Conservation (phyloP, 2,888 invertebrate genomes). For the Frankliniella intonsa region DNA sequence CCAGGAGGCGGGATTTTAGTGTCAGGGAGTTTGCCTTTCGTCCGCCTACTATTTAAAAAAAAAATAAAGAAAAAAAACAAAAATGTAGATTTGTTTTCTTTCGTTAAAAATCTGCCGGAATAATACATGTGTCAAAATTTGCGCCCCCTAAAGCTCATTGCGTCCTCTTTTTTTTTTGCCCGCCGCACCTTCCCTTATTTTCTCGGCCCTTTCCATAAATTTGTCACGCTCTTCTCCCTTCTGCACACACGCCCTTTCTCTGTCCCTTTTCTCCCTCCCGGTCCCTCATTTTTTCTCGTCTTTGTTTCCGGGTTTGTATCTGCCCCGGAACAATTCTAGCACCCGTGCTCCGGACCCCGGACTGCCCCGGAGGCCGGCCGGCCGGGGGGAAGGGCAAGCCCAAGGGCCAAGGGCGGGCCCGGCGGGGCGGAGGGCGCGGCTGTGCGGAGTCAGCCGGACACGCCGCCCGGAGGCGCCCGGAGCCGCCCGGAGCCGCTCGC, state of each 20-base stretch:
- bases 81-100: no score
- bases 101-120: no score
- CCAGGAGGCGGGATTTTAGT: no score
- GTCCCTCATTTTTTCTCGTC: not conserved
- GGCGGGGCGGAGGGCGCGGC: not conserved
- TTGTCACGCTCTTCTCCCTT: not conserved
- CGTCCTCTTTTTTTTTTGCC: not conserved
- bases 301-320: slow-evolving; percentile 19
- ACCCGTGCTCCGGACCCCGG: not conserved
- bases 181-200: not conserved
- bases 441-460: no score
- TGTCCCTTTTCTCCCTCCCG: not conserved
- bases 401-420: not conserved
- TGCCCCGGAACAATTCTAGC: slow-evolving; percentile 12
- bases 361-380: no score
- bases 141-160: not conserved
- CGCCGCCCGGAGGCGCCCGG: no score
- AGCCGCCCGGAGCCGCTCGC: no score
- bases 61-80: no score
- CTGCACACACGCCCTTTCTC: not conserved
- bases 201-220: not conserved
- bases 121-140: no score
- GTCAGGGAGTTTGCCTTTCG: no score
- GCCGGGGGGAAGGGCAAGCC: no score
- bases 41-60: no score